Evolutionary conservation across 2,888 invertebrate species (phyloP), one percentile per base, ranked within the genome.

Genomic region (Cheilosia impressa): DNA sequence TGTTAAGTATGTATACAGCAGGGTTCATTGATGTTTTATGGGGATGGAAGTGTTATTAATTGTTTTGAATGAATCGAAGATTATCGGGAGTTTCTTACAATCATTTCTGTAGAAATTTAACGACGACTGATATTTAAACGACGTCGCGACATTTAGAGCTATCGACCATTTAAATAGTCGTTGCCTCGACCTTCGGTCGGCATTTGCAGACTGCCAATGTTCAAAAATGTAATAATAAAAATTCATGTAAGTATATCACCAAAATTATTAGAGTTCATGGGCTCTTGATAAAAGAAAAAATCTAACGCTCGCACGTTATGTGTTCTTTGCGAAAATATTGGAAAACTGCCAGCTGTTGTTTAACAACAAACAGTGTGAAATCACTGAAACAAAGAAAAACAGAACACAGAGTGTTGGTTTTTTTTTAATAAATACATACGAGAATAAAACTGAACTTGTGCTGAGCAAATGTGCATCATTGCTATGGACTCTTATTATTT

Each of bases 311-410:
- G 45, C 19, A 55, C 31, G 41, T 27, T 55, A 27, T 31, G 43
- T 19, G 1, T 27, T 27, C 27, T 53, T 43, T 19, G 13, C 22
- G 15, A 66, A 52, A 66, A n/a, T 38, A 17, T 53, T 68, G 66
- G 66, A 13, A 43, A 68, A 41, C 0, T 68, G 66, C 66, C 66
- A 68, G 50, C 66, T 53, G 41, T 45, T 66, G 6, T 41, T 52
- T n/a, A 66, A 66, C 38, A 62, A 31, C 10, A 45, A 38, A n/a
- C 24, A n/a, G 52, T 19, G 27, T 19, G 4, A 63, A 53, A 53
- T 66, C 27, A 43, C 27, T 27, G 43, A 53, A 53, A 66, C 66
- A 66, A 66, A 52, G 53, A 22, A 50, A 50, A 68, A 45, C n/a
- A 41, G 41, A 52, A 15, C 50, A 66, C 38, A 22, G 50, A 50